Conservation (phyloP, 2,888 invertebrate genomes). For the Trachelus iudaicus region DNA sequence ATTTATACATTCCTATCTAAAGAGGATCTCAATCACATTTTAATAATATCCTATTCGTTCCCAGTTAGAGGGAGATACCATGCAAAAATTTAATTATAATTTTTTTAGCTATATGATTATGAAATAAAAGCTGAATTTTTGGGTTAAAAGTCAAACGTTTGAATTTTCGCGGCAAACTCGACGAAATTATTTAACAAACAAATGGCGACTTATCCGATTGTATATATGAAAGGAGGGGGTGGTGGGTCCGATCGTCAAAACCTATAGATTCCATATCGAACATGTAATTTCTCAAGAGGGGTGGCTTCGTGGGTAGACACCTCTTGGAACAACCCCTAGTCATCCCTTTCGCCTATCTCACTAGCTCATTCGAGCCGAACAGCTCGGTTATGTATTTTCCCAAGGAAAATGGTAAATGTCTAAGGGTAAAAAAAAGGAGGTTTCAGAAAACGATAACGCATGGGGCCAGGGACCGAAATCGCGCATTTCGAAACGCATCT, state of each 20-base stretch:
- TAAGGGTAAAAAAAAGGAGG: background rate
- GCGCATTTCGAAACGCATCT: background rate
- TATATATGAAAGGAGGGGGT: background rate
- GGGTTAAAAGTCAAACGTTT: too few species aligned
- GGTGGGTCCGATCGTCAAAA: background rate
- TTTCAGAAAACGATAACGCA: background rate
- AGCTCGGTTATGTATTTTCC: background rate
- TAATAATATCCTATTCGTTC: too few species aligned
- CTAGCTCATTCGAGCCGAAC: background rate
- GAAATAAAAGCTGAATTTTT: too few species aligned
- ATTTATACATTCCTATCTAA: too few species aligned
- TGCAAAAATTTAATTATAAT: too few species aligned
- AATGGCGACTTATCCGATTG: background rate
- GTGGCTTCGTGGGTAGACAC: background rate
- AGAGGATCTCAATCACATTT: too few species aligned
- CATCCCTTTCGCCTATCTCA: background rate
- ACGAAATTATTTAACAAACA: background rate
- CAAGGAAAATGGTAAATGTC: background rate
- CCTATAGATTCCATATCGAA: background rate
- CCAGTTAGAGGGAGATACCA: too few species aligned
- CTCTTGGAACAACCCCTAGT: background rate
- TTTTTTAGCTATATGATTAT: too few species aligned
- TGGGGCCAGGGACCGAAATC: background rate
- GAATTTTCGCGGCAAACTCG: background rate
- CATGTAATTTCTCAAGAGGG: background rate